A percentile compares a stretch with the other conserved stretches of the same genome.
Conservation (phyloP, 2,888 invertebrate genomes). For the Prenolepis imparis region DNA sequence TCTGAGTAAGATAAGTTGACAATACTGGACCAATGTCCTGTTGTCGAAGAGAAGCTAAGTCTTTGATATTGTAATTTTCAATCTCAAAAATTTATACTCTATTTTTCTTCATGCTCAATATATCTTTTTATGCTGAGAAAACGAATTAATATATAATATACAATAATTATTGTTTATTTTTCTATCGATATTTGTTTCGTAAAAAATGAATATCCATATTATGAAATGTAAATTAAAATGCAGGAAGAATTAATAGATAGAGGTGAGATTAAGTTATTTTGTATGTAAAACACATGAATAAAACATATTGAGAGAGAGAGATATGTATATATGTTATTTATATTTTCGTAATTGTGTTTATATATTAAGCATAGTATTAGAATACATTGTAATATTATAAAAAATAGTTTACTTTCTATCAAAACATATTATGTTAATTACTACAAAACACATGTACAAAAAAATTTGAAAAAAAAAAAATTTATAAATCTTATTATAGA, state of each 20-base stretch:
- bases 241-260: background rate
- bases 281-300: background rate
- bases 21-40: background rate
- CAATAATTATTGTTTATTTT: background rate
- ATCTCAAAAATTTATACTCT: background rate
- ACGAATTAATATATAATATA: background rate
- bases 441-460: conserved; percentile 1
- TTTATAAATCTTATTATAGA: conserved; percentile 13
- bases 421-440: conserved; percentile 1
- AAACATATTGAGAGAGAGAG: background rate
- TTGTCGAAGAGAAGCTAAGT: background rate
- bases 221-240: background rate
- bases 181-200: background rate
- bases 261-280: conserved; percentile 8
- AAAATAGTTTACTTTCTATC: conserved; percentile 40
- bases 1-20: background rate
- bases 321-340: background rate
- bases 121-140: background rate
- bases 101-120: background rate
- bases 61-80: conserved; percentile 12
- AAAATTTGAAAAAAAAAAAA: conserved; percentile 17
- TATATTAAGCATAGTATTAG: background rate
- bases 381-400: conserved; percentile 20
- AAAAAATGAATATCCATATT: background rate
- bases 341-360: conserved; percentile 12